These are phyloP conservation scores for Caenorhabditis sp. DNA, from an alignment of 2,888 invertebrate genomes.

Conservation along the genomic window DNA sequence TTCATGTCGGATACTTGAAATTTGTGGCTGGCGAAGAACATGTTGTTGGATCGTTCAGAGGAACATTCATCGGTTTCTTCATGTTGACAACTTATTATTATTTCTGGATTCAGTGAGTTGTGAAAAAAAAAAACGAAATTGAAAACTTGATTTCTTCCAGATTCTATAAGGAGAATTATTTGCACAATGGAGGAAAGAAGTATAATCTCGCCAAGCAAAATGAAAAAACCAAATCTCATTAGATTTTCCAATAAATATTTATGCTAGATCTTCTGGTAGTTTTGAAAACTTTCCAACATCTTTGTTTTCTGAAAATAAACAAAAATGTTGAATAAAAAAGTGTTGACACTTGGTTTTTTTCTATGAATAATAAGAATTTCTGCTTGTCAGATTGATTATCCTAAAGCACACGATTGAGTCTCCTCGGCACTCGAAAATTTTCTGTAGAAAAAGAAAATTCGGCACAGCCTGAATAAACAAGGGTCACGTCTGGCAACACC, in stretches of 20 bases:
- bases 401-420: too few species aligned
- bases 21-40: conserved; percentile 37
- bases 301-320: too few species aligned
- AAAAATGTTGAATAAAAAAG: too few species aligned
- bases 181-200: conserved; percentile 63
- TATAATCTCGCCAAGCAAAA: conserved; percentile 43
- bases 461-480: too few species aligned
- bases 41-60: conserved; percentile 56
- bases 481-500: too few species aligned
- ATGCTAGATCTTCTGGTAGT: too few species aligned
- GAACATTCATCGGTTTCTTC: conserved; percentile 58
- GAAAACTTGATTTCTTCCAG: conserved; percentile 28
- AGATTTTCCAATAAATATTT: neutral
- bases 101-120: conserved; percentile 56
- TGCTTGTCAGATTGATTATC: too few species aligned
- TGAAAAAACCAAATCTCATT: neutral
- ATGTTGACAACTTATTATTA: conserved; percentile 63
- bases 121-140: neutral
- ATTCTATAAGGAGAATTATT: conserved; percentile 65
- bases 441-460: too few species aligned
- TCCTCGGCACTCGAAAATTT: too few species aligned
- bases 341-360: too few species aligned
- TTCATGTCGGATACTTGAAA: conserved; percentile 51
- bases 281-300: too few species aligned
- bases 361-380: too few species aligned